Evolutionary conservation across 2,113 vertebrate species (phyloP), one percentile per base, ranked within the genome.

Genomic region (Carlito syrichta): DNA sequence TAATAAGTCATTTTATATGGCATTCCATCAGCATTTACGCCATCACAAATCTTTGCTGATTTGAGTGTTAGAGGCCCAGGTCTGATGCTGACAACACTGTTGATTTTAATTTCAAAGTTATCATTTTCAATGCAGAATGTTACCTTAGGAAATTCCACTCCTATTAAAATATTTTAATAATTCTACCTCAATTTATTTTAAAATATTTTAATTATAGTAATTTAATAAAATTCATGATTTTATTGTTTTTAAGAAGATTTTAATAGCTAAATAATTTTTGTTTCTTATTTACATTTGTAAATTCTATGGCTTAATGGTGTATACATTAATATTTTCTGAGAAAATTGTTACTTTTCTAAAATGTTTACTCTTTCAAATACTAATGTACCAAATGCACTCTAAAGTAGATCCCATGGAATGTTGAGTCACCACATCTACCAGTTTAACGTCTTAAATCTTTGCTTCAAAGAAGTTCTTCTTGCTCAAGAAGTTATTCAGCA

Each of bases 61-160:
- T 95, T 76, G n/a, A n/a, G 2, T 89, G 6, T 77, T 40, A 83
- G 84, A 30, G 66, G 63, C 40, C 66, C 35, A 8, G 12, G 2
- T 77, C 56, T 54, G 56, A 76, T 95, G 45, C 50, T 90, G 43
- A 62, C 27, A 54, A 45, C 11, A 22, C 8, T 73, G 22, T 43
- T 86, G 48, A 82, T 93, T 88, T 90, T 90, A 62, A 90, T 93
- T 68, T 93, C 22, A 82, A 93, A n/a, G 4, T 30, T 40, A 27
- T 52, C 25, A 38, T 94, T 93, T 91, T 95, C 27, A 58, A n/a
- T 95, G 62, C 2, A 82, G 45, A 89, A 82, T 85, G 84, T 90
- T 93, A 63, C 16, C 27, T 76, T 71, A 82, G 6, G n/a, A 92
- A 93, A 85, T 69, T 96, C 8, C 82, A 6, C 27, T 89, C 19